Conservation (phyloP, 2,113 vertebrate genomes). For the Myrmophylax atrothorax region DNA sequence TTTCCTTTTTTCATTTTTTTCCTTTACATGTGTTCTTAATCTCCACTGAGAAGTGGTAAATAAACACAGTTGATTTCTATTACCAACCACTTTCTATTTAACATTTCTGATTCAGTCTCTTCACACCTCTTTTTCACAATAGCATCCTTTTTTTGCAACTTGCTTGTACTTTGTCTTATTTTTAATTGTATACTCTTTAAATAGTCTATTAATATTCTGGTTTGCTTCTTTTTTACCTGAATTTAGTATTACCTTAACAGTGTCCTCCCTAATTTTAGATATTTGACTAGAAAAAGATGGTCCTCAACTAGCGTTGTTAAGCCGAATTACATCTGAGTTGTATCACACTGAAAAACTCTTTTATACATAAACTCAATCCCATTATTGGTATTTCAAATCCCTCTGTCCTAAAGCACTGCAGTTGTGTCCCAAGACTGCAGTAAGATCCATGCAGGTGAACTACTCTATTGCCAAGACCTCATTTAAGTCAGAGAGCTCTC, state of each 20-base stretch:
- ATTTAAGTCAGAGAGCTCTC: background rate
- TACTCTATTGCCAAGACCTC: background rate
- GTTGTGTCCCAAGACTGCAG: background rate
- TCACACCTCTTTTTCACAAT: background rate
- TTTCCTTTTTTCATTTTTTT: background rate
- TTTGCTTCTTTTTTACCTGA: background rate
- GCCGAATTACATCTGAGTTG: background rate
- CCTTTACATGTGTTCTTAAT: background rate
- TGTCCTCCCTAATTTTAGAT: background rate
- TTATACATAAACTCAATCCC: background rate
- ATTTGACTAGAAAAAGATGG: background rate
- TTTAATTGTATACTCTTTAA: background rate
- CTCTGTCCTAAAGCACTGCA: background rate
- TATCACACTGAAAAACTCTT: background rate
- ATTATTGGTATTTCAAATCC: background rate
- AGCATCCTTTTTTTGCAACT: background rate
- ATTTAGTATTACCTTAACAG: background rate
- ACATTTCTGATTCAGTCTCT: background rate
- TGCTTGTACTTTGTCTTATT: background rate
- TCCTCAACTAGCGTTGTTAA: background rate
- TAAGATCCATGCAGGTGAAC: background rate
- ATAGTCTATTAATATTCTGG: background rate
- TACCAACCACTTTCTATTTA: background rate
- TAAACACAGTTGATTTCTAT: background rate
- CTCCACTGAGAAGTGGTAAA: background rate